Percentiles rank a stretch among this genome's conserved stretches.
These are phyloP conservation scores for Dicrostonyx torquatus DNA, from an alignment of 2,797 vertebrate genomes.

Conservation along the genomic window DNA sequence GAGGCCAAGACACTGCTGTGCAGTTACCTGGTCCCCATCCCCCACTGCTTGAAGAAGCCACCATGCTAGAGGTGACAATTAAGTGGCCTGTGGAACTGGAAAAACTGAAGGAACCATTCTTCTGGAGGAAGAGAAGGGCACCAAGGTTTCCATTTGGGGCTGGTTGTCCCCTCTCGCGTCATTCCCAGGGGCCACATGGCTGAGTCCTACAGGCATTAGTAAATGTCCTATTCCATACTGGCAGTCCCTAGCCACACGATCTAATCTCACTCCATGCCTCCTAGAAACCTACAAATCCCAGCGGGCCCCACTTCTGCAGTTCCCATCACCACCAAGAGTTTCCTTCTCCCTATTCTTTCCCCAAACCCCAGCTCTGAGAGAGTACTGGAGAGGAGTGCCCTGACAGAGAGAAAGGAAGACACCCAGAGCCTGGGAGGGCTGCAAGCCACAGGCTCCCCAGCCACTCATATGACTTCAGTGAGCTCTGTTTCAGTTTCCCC, in stretches of 20 bases:
- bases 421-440: neutral
- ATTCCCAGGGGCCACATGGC: neutral
- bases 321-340: neutral
- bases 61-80: neutral
- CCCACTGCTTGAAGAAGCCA: neutral
- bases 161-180: too few relatives aligned
- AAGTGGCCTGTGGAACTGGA: neutral
- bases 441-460: neutral
- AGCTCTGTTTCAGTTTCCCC: neutral
- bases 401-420: neutral
- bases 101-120: rapidly evolving
- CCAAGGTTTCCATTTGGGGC: neutral
- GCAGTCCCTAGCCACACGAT: neutral
- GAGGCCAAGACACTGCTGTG: neutral
- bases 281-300: neutral
- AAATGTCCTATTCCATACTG: neutral
- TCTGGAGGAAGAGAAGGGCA: neutral
- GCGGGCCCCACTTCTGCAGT: neutral
- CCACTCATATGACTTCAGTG: neutral
- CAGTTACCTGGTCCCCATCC: too few relatives aligned
- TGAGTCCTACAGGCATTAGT: too few relatives aligned
- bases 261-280: neutral
- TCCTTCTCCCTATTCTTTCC: neutral
- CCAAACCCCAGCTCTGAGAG: neutral
- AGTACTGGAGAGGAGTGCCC: neutral